Evolutionary conservation across 2,797 vertebrate species (phyloP), one percentile per base, ranked within the genome.

Genomic region (Acridotheres tristis): DNA sequence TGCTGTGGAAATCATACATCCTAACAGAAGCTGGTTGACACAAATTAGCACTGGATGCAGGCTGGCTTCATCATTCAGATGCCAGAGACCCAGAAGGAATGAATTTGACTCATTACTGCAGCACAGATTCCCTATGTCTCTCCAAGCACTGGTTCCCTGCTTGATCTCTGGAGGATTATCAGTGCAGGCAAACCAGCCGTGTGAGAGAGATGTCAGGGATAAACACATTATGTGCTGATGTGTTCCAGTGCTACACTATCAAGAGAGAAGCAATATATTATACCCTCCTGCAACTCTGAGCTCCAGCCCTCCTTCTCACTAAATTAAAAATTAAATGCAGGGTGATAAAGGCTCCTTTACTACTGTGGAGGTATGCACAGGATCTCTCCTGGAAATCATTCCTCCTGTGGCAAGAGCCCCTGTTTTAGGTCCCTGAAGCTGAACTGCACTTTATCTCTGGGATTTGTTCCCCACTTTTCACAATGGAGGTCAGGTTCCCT

Each of bases 281-380:
- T 7, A 73, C 5, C n/a, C 30, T 93, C 43, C 50, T 73, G 32
- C 42, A 92, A 42, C 20, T 75, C 25, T 71, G 26, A 79, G 75
- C 63, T 87, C 57, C 2, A 19, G 11, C 59, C 29, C 36, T 82
- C 29, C 53, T 79, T 69, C 78, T 75, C 75, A 74, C 47, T 77
- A 71, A 23, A 74, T 50, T 90, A 88, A 93, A 87, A 85, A 73
- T 62, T 45, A 92, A 90, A 89, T 59, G 36, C 57, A 79, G 51
- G 11, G 15, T 67, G 51, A 85, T 27, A 59, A 43, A 72, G 59
- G 38, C 47, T 36, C n/a, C 22, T 91, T 89, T 66, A 36, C 3
- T 22, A 57, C 59, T 87, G 29, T 69, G 40, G 38, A 85, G 38
- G 6, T 42, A 25, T 43, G 63, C 67, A 76, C 13, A 87, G 59